Percentiles rank a stretch among this genome's conserved stretches.
These are phyloP conservation scores for Pampusana beccarii DNA, from an alignment of 2,113 vertebrate genomes.

Conservation along the genomic window DNA sequence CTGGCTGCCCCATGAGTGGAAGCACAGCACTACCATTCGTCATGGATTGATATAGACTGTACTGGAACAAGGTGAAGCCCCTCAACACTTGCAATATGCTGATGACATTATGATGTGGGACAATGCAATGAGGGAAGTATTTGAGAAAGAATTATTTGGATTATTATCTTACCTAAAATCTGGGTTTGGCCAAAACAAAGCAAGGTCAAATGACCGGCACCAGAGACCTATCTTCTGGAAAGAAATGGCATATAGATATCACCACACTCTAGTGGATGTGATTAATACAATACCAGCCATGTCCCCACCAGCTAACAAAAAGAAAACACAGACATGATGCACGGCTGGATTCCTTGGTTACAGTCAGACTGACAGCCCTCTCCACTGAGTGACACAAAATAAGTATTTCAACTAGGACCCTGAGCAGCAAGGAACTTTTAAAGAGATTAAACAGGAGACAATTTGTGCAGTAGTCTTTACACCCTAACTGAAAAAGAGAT, in stretches of 20 bases:
- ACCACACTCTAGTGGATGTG: background rate
- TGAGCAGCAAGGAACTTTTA: background rate
- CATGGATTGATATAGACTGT: background rate
- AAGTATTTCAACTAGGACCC: background rate
- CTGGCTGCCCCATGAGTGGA: background rate
- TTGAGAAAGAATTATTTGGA: background rate
- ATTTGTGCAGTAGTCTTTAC: fast-evolving
- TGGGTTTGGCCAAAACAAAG: background rate
- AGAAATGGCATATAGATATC: background rate
- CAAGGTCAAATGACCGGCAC: background rate
- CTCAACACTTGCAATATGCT: background rate
- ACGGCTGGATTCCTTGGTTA: background rate
- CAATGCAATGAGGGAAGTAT: background rate
- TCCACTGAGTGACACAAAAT: background rate
- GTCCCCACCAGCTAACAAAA: background rate
- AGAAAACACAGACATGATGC: background rate
- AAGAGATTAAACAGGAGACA: background rate
- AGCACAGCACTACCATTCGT: background rate
- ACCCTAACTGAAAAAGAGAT: background rate
- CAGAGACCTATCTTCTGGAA: background rate
- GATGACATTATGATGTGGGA: background rate
- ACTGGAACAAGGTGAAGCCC: background rate
- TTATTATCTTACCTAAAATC: background rate
- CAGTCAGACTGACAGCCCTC: background rate
- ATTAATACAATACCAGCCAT: background rate